Evolutionary conservation across 2,888 invertebrate species (phyloP).

Genomic region (Limnephilus marmoratus): DNA sequence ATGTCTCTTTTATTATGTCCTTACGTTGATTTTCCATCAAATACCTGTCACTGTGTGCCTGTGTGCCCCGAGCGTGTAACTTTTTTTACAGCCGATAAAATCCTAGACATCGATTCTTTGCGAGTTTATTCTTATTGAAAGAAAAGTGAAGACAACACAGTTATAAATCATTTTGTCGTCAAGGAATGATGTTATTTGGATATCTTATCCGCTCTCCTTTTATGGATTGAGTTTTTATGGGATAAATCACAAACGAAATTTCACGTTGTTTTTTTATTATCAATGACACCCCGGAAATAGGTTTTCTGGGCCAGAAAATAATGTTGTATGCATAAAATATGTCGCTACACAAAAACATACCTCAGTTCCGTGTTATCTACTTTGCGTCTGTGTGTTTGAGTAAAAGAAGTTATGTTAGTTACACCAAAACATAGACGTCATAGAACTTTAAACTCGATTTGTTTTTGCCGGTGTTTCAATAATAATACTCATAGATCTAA

Average conservation of each 20-base stretch:
- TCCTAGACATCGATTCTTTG: background rate
- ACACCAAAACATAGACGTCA: no score
- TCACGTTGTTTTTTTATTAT: background rate
- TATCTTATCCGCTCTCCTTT: background rate
- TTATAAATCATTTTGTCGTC: conserved; percentile 17
- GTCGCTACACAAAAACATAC: background rate
- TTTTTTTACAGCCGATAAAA: conserved; percentile 40
- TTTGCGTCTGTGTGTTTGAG: background rate
- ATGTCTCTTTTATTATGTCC: no score
- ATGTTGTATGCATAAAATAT: background rate
- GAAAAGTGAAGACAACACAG: conserved; percentile 1
- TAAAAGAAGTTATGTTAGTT: no score
- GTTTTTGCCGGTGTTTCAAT: no score
- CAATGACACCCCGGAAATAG: background rate
- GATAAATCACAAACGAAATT: background rate
- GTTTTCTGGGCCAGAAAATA: background rate
- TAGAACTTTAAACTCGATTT: no score
- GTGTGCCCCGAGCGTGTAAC: conserved; percentile 13
- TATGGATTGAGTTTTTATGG: background rate
- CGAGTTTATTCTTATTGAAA: background rate
- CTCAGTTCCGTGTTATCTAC: background rate
- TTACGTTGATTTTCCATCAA: no score
- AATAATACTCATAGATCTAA: no score
- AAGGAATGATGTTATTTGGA: conserved; percentile 8
- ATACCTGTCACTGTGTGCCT: background rate